Evolutionary conservation across 2,113 vertebrate genomes (phyloP), one percentile per base, ranked within the genome.

Genomic region (Podarcis cretensis): DNA sequence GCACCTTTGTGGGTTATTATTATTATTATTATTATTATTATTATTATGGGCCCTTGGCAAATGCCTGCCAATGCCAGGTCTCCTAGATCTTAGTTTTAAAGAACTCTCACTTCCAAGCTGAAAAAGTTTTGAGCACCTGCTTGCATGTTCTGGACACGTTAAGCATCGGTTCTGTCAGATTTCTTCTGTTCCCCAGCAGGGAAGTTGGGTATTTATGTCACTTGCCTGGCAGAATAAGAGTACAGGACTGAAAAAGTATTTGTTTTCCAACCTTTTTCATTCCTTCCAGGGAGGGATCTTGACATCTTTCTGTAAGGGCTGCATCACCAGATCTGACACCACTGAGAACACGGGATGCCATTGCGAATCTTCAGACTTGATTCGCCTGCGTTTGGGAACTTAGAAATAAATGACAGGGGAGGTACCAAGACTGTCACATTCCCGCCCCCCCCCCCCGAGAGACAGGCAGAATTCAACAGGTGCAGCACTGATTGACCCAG

Each of bases 81-180:
- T 54, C 48, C 48, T 3, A 63, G 59, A 63, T 18, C 16, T 63
- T 63, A 63, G 16, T 78, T 54, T 66, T 40, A 27, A 25, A 66
- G 48, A 37, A 65, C 59, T 66, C 32, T 27, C 63, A 40, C 8
- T 6, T 80, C 40, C 54, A 81, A 74, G 88, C 79, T 14, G 59
- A 59, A 35, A 32, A 69, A 83, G 48, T 78, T 90, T 91, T 83
- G 7, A 32, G n/a, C n/a, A 32, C 40, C 84, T 93, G 87, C 65
- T 65, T 35, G 23, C 59, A 27, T 66, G 59, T 83, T 91, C 77
- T 90, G 23, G 83, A 74, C 16, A 69, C 88, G 81, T 81, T 93
- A 88, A 81, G 91, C 63, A 57, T 69, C 43, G 68, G 30, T 21
- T 8, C 54, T 89, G 27, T 80, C 90, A 87, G 81, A 20, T 83